Evolutionary conservation across 1,140 invertebrate species (phyloP).

Genomic region (Acyrthosiphon pisum): DNA sequence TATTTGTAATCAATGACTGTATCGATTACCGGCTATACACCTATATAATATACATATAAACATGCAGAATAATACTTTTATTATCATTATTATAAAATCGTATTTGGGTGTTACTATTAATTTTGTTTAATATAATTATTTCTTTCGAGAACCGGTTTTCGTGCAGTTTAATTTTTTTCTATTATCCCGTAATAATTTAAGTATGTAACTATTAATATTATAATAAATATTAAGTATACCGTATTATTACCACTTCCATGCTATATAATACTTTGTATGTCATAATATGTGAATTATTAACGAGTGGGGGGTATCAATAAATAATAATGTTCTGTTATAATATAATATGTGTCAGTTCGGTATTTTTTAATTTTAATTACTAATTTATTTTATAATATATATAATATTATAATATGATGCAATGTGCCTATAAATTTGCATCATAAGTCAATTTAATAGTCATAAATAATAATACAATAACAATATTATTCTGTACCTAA

Average conservation of each 20-base stretch:
- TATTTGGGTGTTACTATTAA: not conserved
- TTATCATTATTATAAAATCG: not conserved
- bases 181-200: not conserved
- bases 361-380: conserved; percentile 6
- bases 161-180: not conserved
- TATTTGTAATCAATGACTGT: too few relatives aligned
- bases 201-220: not conserved
- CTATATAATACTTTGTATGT: not conserved
- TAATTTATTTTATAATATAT: not conserved
- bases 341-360: not conserved
- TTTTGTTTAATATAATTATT: not conserved
- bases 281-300: not conserved
- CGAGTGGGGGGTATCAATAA: not conserved
- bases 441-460: not conserved
- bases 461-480: not conserved
- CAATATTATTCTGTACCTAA: not conserved
- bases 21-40: too few relatives aligned
- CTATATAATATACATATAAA: too few relatives aligned
- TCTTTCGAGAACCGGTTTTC: not conserved
- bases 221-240: not conserved
- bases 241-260: not conserved
- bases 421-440: not conserved
- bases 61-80: not conserved
- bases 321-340: not conserved
- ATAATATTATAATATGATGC: not conserved